These are phyloP conservation scores for Polydesmus complanatus DNA, from an alignment of 2,888 invertebrate species.

Conservation along the genomic window DNA sequence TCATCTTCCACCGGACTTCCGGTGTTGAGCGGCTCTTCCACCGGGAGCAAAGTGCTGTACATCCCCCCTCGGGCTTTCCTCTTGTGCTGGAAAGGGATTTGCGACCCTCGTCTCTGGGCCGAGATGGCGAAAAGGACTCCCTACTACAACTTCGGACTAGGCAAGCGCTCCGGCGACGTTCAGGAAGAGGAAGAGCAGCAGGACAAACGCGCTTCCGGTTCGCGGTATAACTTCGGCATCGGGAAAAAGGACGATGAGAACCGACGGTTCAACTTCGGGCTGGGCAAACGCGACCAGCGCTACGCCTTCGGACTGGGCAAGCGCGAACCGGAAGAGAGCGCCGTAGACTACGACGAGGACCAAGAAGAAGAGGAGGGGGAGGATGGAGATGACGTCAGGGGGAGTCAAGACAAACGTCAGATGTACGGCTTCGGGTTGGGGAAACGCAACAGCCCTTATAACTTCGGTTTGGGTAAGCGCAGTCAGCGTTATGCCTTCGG, in stretches of 20 bases:
- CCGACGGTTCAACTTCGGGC: constrained; percentile 11
- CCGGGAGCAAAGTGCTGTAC: background rate
- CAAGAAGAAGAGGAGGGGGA: background rate
- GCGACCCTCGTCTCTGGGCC: constrained; percentile 12
- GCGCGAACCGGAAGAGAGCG: background rate
- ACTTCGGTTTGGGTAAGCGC: constrained; percentile 1
- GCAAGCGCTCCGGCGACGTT: constrained; percentile 7
- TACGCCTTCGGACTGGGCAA: constrained; percentile 12
- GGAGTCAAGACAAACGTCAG: background rate
- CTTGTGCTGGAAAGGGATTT: constrained; percentile 11
- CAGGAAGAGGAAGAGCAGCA: background rate
- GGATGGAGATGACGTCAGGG: background rate
- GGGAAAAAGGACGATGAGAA: background rate
- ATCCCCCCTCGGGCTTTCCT: constrained; percentile 12
- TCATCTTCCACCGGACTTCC: background rate
- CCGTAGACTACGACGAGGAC: background rate
- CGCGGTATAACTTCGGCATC: constrained; percentile 4
- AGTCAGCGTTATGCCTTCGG: constrained; percentile 3
- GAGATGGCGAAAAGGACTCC: constrained; percentile 14
- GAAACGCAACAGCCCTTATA: background rate
- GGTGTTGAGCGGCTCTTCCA: background rate
- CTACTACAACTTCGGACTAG: constrained; percentile 11
- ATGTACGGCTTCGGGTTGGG: constrained; percentile 8
- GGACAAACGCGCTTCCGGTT: background rate
- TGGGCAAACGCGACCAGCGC: constrained; percentile 9